Evolutionary conservation across 2,888 invertebrate species (phyloP).

Genomic region (Athalia cordata): DNA sequence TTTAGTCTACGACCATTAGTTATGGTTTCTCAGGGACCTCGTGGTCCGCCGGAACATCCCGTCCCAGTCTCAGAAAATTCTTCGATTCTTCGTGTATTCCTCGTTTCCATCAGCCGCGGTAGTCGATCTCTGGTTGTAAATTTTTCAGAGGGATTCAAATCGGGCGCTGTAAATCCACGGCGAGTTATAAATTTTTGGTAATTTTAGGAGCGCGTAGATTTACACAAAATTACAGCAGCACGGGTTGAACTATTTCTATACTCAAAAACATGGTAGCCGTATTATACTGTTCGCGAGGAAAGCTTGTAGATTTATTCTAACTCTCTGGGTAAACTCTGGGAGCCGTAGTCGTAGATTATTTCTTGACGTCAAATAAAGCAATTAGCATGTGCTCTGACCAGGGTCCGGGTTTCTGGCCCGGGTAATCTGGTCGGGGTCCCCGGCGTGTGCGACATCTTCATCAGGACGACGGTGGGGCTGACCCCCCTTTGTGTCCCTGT

Average conservation of each 20-base stretch:
- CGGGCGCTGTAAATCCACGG: background rate
- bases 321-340: conserved; percentile 32
- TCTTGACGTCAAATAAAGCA: conserved; percentile 74
- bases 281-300: background rate
- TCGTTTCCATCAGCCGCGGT: background rate
- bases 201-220: background rate
- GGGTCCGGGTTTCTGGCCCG: conserved; percentile 66
- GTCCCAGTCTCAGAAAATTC: conserved; percentile 19
- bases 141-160: background rate
- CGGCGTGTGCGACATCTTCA: conserved; percentile 74
- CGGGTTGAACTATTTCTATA: too few species aligned
- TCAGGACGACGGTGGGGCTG: conserved; percentile 58
- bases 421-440: conserved; percentile 71
- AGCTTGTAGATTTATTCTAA: conserved; percentile 37
- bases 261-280: too few species aligned
- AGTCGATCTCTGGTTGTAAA: background rate
- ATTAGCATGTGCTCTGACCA: conserved; percentile 73
- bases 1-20: conserved; percentile 31
- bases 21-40: conserved; percentile 41
- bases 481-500: conserved; percentile 35
- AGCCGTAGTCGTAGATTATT: conserved; percentile 67
- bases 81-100: background rate
- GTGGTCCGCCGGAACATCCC: background rate
- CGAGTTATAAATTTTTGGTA: background rate
- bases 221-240: background rate